A percentile compares a stretch with the other conserved stretches of the same genome.
phyloP scores from a whole-genome alignment of 2,888 invertebrate species.

The Metallyticus violacea region DNA sequence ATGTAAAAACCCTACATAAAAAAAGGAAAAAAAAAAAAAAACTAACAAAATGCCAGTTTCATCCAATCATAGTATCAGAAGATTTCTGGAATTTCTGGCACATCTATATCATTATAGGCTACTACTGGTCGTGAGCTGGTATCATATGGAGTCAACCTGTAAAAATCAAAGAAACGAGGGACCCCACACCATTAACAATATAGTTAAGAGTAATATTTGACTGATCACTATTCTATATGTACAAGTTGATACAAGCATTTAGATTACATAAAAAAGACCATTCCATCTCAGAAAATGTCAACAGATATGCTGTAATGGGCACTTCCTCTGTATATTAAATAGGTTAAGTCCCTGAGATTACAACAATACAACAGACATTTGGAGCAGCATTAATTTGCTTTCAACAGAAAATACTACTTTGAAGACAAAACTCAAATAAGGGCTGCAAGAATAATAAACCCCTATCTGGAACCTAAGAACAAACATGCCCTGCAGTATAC shows the following conservation, averaged over 20 bases:
- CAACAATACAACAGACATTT: no score
- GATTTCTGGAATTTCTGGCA: constrained; percentile 49
- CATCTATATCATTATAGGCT: constrained; percentile 56
- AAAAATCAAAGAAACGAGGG: constrained; percentile 21
- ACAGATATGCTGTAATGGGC: neutral
- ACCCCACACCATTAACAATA: neutral
- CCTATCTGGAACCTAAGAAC: no score
- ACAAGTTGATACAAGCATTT: neutral
- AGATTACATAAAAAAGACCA: neutral
- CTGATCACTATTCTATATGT: no score
- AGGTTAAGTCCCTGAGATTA: no score
- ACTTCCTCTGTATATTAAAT: neutral
- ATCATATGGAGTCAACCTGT: constrained; percentile 22
- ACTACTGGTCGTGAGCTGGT: constrained; percentile 45
- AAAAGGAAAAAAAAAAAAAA: neutral
- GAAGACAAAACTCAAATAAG: no score
- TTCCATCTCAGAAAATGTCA: neutral
- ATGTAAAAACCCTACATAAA: neutral
- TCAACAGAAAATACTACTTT: no score
- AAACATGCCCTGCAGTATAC: no score
- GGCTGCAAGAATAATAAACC: no score
- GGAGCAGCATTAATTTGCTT: no score
- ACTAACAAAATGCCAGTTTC: neutral
- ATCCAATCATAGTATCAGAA: constrained; percentile 4
- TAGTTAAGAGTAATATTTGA: no score